Base-by-base conservation (phyloP, 2,113 vertebrate species). In the Acanthisitta chloris region DNA sequence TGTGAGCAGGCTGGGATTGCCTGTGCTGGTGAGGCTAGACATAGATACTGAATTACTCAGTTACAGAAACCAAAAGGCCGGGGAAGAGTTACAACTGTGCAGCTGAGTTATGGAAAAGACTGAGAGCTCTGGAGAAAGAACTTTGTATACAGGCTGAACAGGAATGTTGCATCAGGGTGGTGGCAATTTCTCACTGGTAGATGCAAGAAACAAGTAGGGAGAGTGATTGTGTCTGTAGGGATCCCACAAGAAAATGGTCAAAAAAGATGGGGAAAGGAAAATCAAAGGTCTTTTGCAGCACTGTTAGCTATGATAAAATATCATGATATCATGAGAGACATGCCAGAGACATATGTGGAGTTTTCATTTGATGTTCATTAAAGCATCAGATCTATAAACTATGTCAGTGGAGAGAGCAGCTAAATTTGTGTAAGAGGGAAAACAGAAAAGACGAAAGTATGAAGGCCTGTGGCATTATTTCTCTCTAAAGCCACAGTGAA, bases 91-190 rank as follows among this genome's bases (percentile, higher is more conserved):
- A 71, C 29, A 71, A 17, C 16, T 29, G 8, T 46, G n/a, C 0
- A 1, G 36, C 3, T 0, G 4, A 42, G 12, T 8, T 42, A 14
- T 9, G 12, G 42, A 49, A 58, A 15, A 45, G 38, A 17, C 31
- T 11, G 24, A 79, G 25, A 64, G 5, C 25, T 81, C 23, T 49
- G 58, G 33, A 74, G 17, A 38, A 88, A 61, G 21, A 89, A 17
- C 7, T 31, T 62, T 7, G 6, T 19, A n/a, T 40, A 15, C 10
- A 64, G 11, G 24, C 13, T 36, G 19, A 72, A n/a, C 3, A 55
- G 14, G 6, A 72, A 3, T 59, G 17, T 23, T 54, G 43, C 23
- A 26, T 58, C n/a, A 80, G 8, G 36, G 24, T 14, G 25, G 54
- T 48, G 17, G 26, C 7, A 73, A 43, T 34, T 89, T 91, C 72